phyloP scores from a whole-genome alignment of 2,113 vertebrate genomes.

The Phalacrocorax aristotelis region DNA sequence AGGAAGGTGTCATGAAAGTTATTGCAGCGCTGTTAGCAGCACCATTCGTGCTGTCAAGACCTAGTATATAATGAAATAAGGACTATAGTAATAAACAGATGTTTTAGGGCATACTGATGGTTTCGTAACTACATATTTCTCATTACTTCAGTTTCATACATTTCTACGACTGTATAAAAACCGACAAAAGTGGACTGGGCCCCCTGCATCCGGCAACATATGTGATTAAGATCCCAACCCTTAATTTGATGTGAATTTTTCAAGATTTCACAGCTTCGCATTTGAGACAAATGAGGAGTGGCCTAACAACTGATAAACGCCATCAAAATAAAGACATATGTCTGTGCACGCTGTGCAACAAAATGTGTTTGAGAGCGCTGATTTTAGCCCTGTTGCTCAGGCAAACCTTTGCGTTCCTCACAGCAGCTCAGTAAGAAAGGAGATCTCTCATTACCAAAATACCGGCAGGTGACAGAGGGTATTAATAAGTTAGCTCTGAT shows the following conservation, averaged over 20 bases:
- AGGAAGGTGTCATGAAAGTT: neutral
- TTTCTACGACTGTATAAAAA: neutral
- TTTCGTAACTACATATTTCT: neutral
- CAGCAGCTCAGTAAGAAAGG: neutral
- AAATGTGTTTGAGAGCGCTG: neutral
- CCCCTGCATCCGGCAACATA: neutral
- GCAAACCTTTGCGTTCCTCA: neutral
- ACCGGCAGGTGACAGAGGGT: fast-evolving
- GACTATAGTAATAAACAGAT: neutral
- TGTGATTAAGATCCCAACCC: neutral
- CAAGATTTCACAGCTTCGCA: neutral
- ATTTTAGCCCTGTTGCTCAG: neutral
- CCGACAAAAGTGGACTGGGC: neutral
- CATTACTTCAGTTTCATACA: neutral
- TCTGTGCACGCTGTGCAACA: neutral
- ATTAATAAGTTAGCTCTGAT: neutral
- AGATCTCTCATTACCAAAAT: neutral
- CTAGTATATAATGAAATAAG: neutral
- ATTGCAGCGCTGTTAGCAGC: neutral
- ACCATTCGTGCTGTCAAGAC: neutral
- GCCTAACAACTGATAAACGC: neutral
- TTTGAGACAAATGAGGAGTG: neutral
- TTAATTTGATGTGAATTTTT: neutral
- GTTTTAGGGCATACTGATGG: neutral
- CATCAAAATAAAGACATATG: neutral